Evolutionary conservation across 2,113 vertebrate species (phyloP).

Genomic region (Malurus cyaneus): DNA sequence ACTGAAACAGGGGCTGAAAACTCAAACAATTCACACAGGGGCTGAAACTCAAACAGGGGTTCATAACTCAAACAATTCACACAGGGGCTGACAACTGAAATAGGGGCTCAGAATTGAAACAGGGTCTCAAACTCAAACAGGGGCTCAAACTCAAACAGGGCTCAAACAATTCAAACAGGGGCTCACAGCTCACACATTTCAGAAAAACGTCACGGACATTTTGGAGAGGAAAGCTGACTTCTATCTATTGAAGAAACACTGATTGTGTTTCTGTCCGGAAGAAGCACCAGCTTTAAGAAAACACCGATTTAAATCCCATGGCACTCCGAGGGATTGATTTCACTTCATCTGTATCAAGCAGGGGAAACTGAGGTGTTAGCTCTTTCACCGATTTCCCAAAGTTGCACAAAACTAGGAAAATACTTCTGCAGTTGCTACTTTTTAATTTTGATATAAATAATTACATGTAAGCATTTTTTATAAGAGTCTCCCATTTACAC

Average conservation of each 20-base stretch:
- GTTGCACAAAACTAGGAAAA: not conserved
- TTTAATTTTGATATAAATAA: not conserved
- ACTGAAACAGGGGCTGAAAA: too few relatives aligned
- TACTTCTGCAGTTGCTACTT: not conserved
- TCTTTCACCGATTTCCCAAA: not conserved
- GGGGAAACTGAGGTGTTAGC: not conserved
- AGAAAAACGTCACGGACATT: not conserved
- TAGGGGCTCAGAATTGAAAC: too few relatives aligned
- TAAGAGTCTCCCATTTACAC: not conserved
- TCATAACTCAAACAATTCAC: too few relatives aligned
- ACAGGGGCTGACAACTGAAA: too few relatives aligned
- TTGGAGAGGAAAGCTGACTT: not conserved
- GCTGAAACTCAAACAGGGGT: too few relatives aligned
- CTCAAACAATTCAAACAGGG: too few relatives aligned
- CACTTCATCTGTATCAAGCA: accelerated
- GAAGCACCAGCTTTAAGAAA: not conserved
- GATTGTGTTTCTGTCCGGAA: not conserved
- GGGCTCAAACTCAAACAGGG: too few relatives aligned
- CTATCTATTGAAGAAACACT: too few relatives aligned
- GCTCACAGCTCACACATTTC: too few relatives aligned
- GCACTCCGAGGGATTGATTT: not conserved
- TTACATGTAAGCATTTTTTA: not conserved
- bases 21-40: too few relatives aligned
- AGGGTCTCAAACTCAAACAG: too few relatives aligned
- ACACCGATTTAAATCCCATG: accelerated